Evolutionary conservation across 2,113 vertebrate genomes (phyloP).

Genomic region (Tachysurus fulvidraco): DNA sequence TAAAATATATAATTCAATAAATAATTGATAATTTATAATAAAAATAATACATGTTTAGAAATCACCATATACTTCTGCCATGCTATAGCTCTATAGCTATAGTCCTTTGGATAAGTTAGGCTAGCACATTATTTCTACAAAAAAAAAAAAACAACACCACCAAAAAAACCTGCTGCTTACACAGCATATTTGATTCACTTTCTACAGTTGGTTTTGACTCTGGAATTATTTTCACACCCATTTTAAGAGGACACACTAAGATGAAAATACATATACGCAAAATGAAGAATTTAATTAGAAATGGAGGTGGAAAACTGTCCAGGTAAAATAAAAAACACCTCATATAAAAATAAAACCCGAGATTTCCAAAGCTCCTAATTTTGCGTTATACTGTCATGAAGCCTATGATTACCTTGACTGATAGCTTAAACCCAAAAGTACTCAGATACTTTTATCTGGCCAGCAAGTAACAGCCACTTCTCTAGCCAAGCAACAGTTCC

Average conservation of each 20-base stretch:
- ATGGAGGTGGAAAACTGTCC: neutral
- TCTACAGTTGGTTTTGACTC: neutral
- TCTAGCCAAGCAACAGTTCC: neutral
- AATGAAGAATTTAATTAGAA: neutral
- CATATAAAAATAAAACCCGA: slow-evolving; percentile 32
- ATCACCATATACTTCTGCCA: neutral
- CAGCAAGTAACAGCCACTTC: slow-evolving; percentile 48
- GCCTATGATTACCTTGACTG: slow-evolving; percentile 51
- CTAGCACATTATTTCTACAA: neutral
- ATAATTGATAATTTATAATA: slow-evolving; percentile 41
- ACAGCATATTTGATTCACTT: neutral
- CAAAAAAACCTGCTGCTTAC: neutral
- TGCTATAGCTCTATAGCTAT: neutral
- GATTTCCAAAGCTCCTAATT: slow-evolving; percentile 48
- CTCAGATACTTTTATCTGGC: slow-evolving; percentile 59
- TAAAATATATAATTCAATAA: neutral
- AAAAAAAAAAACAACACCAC: neutral
- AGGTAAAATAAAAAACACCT: slow-evolving; percentile 61
- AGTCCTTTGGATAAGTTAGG: neutral
- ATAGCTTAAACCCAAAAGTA: slow-evolving; percentile 64
- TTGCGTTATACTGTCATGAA: slow-evolving; percentile 46
- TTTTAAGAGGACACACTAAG: neutral
- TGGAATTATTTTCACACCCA: neutral
- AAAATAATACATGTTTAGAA: slow-evolving; percentile 64
- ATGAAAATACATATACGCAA: neutral